Base-by-base conservation (phyloP, 2,113 vertebrate genomes). In the Eolophus roseicapilla region DNA sequence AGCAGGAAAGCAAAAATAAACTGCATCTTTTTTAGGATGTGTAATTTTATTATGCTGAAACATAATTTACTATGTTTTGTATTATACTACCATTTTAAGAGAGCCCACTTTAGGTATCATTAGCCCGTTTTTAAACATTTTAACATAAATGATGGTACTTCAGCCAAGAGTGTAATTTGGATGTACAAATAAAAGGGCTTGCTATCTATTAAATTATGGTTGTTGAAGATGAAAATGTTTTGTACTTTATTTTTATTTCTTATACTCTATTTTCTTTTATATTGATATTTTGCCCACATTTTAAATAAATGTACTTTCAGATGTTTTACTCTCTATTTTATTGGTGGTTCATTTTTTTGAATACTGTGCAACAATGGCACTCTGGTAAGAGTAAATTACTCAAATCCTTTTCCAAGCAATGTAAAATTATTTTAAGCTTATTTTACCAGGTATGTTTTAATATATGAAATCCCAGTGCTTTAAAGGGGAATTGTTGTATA, bases 61-160 rank as follows among this genome's bases (percentile, higher is more conserved):
- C 97, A 98, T 98, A 98, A 98, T 98, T 98, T 97, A 97, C 94
- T 98, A 98, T 98, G 98, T 98, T 98, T 97, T 98, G 97, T 98
- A 98, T 96, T 97, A 98, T 98, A 98, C 24, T 88, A 77, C 82
- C 70, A 4, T 96, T 97, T 97, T 96, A 92, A 95, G 90, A 80
- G 93, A 97, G 95, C 94, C 92, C 97, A 86, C 73, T 91, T 97
- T 97, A 98, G 97, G 95, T 98, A 97, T 97, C 74, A 90, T 94
- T 97, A 95, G 92, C 95, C 77, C 11, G 29, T 96, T 97, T 98
- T 97, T 97, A 97, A 96, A 84, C 92, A 59, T 98, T 98, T 98
- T 98, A 97, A 95, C 55, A 74, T 96, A 95, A 96, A 95, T 97
- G 91, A 91, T 95, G 95, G 89, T 97, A 96, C 95, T 97, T 95